Evolutionary conservation across 2,797 vertebrate species (phyloP).

Genomic region (Acanthurus lineatus): DNA sequence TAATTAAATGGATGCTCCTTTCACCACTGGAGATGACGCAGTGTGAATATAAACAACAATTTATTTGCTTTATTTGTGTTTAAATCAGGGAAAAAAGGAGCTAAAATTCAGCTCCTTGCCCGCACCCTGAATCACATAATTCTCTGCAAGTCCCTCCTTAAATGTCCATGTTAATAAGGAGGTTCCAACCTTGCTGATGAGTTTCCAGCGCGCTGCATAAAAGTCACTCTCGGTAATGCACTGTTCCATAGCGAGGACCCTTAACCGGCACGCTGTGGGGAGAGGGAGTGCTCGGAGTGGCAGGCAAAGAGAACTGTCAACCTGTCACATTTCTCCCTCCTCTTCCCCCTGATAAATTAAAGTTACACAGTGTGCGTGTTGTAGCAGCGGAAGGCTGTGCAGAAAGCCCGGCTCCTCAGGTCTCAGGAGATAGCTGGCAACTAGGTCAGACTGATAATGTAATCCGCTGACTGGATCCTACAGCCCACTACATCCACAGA

Average conservation of each 20-base stretch:
- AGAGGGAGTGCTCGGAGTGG: constrained; percentile 81
- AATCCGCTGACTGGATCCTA: constrained; percentile 88
- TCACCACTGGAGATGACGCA: background rate
- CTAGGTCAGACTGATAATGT: constrained; percentile 90
- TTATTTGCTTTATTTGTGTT: constrained; percentile 23
- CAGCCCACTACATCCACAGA: constrained; percentile 82
- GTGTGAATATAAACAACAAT: constrained; percentile 11
- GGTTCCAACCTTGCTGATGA: constrained; percentile 71
- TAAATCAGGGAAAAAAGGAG: constrained; percentile 22
- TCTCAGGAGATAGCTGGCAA: constrained; percentile 89
- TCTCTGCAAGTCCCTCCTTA: constrained; percentile 47
- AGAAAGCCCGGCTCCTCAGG: constrained; percentile 84
- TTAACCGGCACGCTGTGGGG: constrained; percentile 78
- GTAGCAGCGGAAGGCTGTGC: constrained; percentile 84
- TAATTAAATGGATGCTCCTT: constrained; percentile 15
- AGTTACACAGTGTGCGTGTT: constrained; percentile 86
- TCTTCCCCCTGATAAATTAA: constrained; percentile 86
- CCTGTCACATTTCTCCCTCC: constrained; percentile 84
- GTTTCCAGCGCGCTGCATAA: constrained; percentile 70
- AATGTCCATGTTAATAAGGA: constrained; percentile 68
- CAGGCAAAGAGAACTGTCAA: constrained; percentile 87
- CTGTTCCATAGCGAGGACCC: constrained; percentile 76
- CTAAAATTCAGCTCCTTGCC: constrained; percentile 29
- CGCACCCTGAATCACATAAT: constrained; percentile 50
- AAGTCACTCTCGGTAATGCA: constrained; percentile 74